phyloP scores from a whole-genome alignment of 1,140 invertebrate genomes.

The Cecropterus lyciades region DNA sequence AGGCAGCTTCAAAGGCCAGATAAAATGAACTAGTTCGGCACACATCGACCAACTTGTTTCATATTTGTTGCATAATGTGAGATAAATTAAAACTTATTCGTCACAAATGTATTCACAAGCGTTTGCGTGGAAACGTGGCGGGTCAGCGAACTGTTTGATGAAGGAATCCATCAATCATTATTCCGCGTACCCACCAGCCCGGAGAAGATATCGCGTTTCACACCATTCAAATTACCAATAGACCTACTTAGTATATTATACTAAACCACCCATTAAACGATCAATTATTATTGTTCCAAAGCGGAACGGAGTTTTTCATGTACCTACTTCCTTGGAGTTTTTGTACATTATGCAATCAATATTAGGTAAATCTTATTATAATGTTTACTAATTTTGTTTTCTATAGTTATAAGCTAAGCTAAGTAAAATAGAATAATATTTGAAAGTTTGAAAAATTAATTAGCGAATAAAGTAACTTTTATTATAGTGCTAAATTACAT shows the following conservation, averaged over 20 bases:
- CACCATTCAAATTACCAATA: slow-evolving; percentile 56
- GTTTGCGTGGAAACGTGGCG: slow-evolving; percentile 39
- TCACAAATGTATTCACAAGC: slow-evolving; percentile 29
- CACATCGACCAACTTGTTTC: background rate
- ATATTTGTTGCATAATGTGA: slow-evolving; percentile 19
- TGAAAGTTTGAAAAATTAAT: no score
- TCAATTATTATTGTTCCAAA: slow-evolving; percentile 20
- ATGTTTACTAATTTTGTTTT: no score
- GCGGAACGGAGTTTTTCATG: no score
- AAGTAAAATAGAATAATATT: no score
- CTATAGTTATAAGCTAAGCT: no score
- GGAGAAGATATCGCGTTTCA: slow-evolving; percentile 72
- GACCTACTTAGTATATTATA: slow-evolving; percentile 18
- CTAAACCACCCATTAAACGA: slow-evolving; percentile 6
- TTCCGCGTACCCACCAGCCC: slow-evolving; percentile 50
- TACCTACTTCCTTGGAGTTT: no score
- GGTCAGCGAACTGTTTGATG: slow-evolving; percentile 76
- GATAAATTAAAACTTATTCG: slow-evolving; percentile 20
- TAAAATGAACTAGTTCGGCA: slow-evolving; percentile 2
- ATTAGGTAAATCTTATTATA: no score
- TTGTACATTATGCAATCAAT: no score
- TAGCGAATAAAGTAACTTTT: no score
- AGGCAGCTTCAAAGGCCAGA: slow-evolving; percentile 1
- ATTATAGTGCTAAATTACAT: no score
- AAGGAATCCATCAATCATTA: slow-evolving; percentile 81